phyloP scores from a whole-genome alignment of 2,113 vertebrate species.

The Pimephales promelas region DNA sequence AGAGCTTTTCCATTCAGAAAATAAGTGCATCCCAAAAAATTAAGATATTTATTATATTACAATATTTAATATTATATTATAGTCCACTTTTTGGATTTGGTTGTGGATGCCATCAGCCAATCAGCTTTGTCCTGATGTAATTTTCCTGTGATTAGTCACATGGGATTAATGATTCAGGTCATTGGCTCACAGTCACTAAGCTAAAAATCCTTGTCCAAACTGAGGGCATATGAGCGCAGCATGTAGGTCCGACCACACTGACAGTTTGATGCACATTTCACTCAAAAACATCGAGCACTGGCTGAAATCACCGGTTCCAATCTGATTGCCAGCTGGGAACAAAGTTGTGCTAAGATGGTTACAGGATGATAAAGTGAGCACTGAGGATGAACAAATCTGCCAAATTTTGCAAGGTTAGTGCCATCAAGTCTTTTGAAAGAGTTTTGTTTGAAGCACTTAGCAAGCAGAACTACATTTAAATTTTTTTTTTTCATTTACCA shows the following conservation, averaged over 20 bases:
- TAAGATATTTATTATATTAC: background rate
- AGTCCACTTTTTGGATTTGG: background rate
- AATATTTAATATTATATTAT: background rate
- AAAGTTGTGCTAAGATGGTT: background rate
- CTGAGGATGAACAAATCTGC: background rate
- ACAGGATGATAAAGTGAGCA: background rate
- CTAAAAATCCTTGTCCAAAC: background rate
- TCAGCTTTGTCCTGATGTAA: background rate
- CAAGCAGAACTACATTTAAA: background rate
- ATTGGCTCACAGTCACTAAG: background rate
- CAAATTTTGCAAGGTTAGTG: background rate
- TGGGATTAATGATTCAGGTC: background rate
- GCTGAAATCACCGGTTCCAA: too few relatives aligned
- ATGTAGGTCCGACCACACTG: background rate
- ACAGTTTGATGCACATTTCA: background rate
- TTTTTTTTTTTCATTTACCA: background rate
- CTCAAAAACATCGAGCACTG: background rate
- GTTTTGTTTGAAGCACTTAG: conserved; percentile 10
- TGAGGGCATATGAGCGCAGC: background rate
- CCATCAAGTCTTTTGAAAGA: background rate
- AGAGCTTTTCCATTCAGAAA: background rate
- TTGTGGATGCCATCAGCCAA: background rate
- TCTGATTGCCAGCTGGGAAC: background rate
- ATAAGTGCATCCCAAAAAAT: background rate
- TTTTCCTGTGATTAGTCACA: background rate